These are phyloP conservation scores for Acanthaster planci DNA, from an alignment of 35 echinoderm and acorn worm genomes.

Conservation along the genomic window DNA sequence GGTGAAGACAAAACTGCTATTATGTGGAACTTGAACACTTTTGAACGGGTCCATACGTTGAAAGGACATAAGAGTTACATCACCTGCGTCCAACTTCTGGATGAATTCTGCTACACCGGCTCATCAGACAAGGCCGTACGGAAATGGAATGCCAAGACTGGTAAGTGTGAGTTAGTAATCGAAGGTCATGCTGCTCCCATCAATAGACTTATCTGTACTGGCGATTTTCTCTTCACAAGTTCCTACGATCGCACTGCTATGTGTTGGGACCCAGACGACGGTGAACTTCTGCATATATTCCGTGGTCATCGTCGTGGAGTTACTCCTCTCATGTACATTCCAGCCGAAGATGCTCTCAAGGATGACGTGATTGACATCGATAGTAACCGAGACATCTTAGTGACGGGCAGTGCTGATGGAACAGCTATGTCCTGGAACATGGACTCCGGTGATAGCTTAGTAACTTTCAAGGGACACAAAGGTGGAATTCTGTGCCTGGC, in stretches of 20 bases:
- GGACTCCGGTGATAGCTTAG: slow-evolving; percentile 90
- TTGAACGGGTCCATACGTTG: slow-evolving; percentile 24
- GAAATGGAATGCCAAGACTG: slow-evolving; percentile 84
- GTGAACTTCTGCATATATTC: slow-evolving; percentile 96
- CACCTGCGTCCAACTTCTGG: slow-evolving; percentile 84
- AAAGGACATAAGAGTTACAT: slow-evolving; percentile 88
- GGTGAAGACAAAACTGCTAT: slow-evolving; percentile 80
- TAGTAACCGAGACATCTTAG: slow-evolving; percentile 85
- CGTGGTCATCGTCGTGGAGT: slow-evolving; percentile 86
- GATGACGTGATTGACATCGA: slow-evolving; percentile 97
- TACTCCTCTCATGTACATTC: slow-evolving; percentile 99
- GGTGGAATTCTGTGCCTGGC: slow-evolving; percentile 80
- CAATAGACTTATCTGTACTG: slow-evolving; percentile 93
- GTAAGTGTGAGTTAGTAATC: slow-evolving; percentile 61
- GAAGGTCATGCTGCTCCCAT: slow-evolving; percentile 83
- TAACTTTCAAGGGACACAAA: slow-evolving; percentile 84
- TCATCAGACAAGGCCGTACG: slow-evolving; percentile 77
- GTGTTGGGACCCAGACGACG: slow-evolving; percentile 99
- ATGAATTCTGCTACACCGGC: slow-evolving; percentile 81
- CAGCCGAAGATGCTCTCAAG: slow-evolving; percentile 92
- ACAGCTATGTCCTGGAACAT: slow-evolving; percentile 95
- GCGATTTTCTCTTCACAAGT: slow-evolving; percentile 94
- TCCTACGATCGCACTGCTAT: slow-evolving; percentile 98
- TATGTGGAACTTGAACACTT: slow-evolving; percentile 63
- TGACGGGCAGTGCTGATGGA: slow-evolving; percentile 90